A percentile compares a stretch with the other conserved stretches of the same genome.
Evolutionary conservation across 2,113 vertebrate genomes (phyloP).

Genomic region (Pontoporia blainvillei): DNA sequence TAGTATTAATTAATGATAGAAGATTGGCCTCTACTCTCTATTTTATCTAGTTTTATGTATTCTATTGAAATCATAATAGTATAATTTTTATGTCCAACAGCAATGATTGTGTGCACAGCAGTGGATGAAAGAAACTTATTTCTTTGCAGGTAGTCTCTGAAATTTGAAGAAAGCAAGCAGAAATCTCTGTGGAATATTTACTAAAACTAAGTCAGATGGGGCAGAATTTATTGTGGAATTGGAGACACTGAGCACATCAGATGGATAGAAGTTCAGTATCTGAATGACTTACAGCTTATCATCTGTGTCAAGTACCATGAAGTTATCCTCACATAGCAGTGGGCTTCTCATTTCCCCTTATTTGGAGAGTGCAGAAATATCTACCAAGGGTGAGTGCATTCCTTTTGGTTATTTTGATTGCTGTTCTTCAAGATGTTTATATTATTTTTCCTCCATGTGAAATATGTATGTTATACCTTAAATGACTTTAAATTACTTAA

Average conservation of each 20-base stretch:
- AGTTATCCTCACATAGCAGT: background rate
- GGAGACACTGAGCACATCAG: background rate
- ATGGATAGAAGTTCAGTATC: background rate
- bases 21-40: background rate
- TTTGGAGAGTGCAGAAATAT: background rate
- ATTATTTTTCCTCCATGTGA: background rate
- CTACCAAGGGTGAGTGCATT: background rate
- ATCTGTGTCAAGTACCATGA: background rate
- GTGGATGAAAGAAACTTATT: background rate
- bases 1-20: background rate
- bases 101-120: background rate
- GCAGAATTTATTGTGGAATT: background rate
- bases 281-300: background rate
- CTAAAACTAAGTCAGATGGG: background rate
- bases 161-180: background rate
- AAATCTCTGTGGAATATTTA: background rate
- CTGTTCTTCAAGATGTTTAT: background rate
- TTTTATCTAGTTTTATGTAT: background rate
- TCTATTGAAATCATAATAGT: background rate
- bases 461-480: background rate
- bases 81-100: background rate
- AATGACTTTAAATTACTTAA: background rate
- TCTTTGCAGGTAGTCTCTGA: background rate
- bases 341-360: background rate
- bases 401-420: background rate